Evolutionary conservation across 2,888 invertebrate genomes (phyloP).

Genomic region (Eupithecia insigniata): DNA sequence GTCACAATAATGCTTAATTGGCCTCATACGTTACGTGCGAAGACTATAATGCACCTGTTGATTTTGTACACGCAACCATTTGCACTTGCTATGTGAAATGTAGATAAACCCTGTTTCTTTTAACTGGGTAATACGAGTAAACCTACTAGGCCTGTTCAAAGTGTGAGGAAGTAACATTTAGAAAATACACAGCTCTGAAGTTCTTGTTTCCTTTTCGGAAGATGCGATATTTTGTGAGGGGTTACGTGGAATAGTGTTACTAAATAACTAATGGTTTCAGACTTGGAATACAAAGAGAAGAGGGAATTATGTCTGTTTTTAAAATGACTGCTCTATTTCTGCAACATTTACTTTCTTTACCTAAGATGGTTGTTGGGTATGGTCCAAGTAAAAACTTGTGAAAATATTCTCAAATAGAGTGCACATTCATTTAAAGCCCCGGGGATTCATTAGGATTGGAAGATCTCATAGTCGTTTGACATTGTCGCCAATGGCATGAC

Average conservation of each 20-base stretch:
- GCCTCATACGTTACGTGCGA: conserved; percentile 6
- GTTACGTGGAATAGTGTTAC: neutral
- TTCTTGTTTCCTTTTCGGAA: neutral
- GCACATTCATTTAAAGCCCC: neutral
- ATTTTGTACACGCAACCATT: conserved; percentile 44
- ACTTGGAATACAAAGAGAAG: neutral
- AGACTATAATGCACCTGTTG: conserved; percentile 46
- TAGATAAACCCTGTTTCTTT: neutral
- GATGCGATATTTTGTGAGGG: neutral
- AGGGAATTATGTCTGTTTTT: neutral
- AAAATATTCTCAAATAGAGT: neutral
- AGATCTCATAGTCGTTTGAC: neutral
- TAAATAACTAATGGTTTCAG: neutral
- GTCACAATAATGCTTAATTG: conserved; percentile 2
- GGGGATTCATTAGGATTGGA: conserved; percentile 9
- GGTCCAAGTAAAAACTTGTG: neutral
- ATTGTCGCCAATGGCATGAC: conserved; percentile 8
- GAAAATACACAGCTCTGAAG: neutral
- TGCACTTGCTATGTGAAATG: neutral
- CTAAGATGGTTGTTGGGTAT: too few relatives aligned
- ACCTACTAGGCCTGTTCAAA: neutral
- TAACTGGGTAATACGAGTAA: neutral
- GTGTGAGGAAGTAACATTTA: neutral
- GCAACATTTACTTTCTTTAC: neutral
- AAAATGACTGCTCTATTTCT: neutral